phyloP scores from a whole-genome alignment of 2,113 vertebrate species.

The Cromileptes altivelis region DNA sequence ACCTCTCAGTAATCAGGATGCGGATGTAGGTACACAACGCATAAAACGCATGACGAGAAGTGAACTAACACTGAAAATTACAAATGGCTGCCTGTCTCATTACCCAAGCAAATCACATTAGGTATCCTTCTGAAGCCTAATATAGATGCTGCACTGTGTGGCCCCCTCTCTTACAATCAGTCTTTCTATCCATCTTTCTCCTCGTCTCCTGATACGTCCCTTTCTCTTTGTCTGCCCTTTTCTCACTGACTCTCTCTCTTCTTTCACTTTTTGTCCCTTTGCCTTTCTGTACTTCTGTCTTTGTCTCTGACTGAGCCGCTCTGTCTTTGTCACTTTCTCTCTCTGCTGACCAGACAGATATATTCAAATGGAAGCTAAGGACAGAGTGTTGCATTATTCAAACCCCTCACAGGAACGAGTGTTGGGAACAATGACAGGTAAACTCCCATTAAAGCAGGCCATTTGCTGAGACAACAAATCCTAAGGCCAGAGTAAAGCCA shows the following conservation, averaged over 20 bases:
- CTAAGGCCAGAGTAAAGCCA: slow-evolving; percentile 2
- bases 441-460: slow-evolving; percentile 59
- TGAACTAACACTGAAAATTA: slow-evolving; percentile 56
- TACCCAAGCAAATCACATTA: slow-evolving; percentile 73
- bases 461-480: slow-evolving; percentile 58
- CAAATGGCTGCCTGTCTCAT: slow-evolving; percentile 72
- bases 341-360: slow-evolving; percentile 66
- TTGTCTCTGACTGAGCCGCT: slow-evolving; percentile 19
- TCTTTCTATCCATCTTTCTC: slow-evolving; percentile 54
- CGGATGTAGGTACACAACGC: slow-evolving; percentile 49
- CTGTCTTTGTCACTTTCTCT: slow-evolving; percentile 53
- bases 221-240: slow-evolving; percentile 16
- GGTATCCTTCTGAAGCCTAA: slow-evolving; percentile 52
- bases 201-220: neutral
- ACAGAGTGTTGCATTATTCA: slow-evolving; percentile 68
- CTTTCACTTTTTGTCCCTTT: slow-evolving; percentile 44
- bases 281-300: slow-evolving; percentile 41
- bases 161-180: slow-evolving; percentile 48
- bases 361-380: slow-evolving; percentile 59
- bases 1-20: slow-evolving; percentile 58
- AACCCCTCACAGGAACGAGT: slow-evolving; percentile 30
- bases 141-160: slow-evolving; percentile 48
- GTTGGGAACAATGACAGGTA: slow-evolving; percentile 52
- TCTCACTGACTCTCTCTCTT: slow-evolving; percentile 17
- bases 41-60: slow-evolving; percentile 57